Evolutionary conservation across 2,888 invertebrate genomes (phyloP).

Genomic region (Seladonia tumulorum): DNA sequence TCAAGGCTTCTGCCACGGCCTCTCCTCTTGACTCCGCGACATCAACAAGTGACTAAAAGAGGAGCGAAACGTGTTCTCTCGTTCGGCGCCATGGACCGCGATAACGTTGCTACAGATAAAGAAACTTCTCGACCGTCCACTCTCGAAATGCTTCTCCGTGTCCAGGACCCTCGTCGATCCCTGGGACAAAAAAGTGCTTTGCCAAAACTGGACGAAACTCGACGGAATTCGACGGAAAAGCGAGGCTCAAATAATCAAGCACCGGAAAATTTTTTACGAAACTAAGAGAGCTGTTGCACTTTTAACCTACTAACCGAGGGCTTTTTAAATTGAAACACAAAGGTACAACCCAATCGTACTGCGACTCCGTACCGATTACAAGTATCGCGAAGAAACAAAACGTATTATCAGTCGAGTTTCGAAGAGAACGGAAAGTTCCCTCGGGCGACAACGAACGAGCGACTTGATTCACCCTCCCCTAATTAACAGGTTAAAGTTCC

Average conservation of each 20-base stretch:
- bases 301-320: too few relatives aligned
- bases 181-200: not conserved
- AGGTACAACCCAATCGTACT: too few relatives aligned
- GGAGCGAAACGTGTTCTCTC: constrained; percentile 51
- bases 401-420: too few relatives aligned
- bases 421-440: too few relatives aligned
- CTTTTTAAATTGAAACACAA: too few relatives aligned
- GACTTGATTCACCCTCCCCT: not conserved
- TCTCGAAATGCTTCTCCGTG: not conserved
- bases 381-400: too few relatives aligned
- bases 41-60: constrained; percentile 68
- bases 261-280: not conserved
- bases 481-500: not conserved
- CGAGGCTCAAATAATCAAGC: not conserved
- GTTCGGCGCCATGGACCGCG: constrained; percentile 41
- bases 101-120: constrained; percentile 55
- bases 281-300: too few relatives aligned
- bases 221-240: not conserved
- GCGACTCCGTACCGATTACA: too few relatives aligned
- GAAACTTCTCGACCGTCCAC: constrained; percentile 39
- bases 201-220: not conserved
- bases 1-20: constrained; percentile 11
- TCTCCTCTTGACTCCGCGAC: constrained; percentile 39
- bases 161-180: not conserved
- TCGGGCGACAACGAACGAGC: not conserved